Base-by-base conservation (phyloP, 2,888 invertebrate species). In the Lordiphosa fenestrarum region DNA sequence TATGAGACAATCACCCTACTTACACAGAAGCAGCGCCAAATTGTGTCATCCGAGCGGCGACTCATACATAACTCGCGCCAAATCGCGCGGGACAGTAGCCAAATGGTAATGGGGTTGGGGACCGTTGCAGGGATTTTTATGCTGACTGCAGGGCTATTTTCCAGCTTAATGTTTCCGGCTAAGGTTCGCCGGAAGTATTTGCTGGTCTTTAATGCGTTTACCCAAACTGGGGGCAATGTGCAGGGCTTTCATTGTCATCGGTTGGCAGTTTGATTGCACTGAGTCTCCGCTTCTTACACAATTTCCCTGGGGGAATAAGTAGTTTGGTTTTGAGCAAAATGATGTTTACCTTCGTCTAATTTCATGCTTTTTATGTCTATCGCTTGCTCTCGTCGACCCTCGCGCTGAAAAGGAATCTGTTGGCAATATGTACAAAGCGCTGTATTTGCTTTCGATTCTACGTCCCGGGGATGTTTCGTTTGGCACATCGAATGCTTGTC, bases 141-240 rank as follows among this genome's bases (percentile, higher is more conserved):
- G 30, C 30, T 30, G 30, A 30, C 30, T 30, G 30, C 30, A 30
- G 9, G 30, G 30, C 30, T 30, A 30, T 30, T 30, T 30, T 9
- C 30, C 30, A 30, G 30, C 30, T 30, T 30, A 30, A 30, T 30
- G 30, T 30, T 30, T 30, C 30, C 30, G 30, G 30, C 30, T 30
- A 30, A 30, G 58, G 59, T 56, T 53, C 52, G 56, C 66, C 84
- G 78, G 84, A 76, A 70, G 73, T 81, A 70, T 73, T 84, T 70
- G 82, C 74, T 58, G 74, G 49, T 59, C 74, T 70, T 70, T 68
- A 76, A 76, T 81, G 84, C 82, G 84, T 81, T 84, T 76, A 57
- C 67, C 62, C 53, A 55, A 60, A 70, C 30, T 9, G 9, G 9
- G 9, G 9, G 30, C 7, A 30, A 30, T 30, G 30, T 30, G 30